Base-by-base conservation (phyloP, 2,797 vertebrate species). In the Melanotaenia parkinsoni region DNA sequence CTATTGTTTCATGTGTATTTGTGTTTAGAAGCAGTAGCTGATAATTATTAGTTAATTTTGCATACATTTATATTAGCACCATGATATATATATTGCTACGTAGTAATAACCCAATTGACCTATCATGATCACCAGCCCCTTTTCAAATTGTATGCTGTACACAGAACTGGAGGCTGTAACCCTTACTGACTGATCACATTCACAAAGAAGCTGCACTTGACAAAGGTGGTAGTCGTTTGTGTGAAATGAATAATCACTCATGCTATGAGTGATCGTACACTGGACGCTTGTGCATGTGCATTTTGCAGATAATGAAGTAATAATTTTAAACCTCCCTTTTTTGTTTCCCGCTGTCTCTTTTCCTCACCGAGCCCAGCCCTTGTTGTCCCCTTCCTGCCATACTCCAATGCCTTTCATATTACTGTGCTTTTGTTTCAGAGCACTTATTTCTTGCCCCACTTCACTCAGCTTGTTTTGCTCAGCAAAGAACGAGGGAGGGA, bases 241-340 rank as follows among this genome's bases (percentile, higher is more conserved):
- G 79, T 89, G 87, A 90, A 90, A 92, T 91, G 85, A 93, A 85
- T 89, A 93, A 84, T 91, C 85, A 78, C 89, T 92, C 83, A 79
- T 83, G 85, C 86, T 80, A 59, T 80, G 82, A 84, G 64, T 80
- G 80, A 89, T 88, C 71, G 67, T 83, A 72, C n/a, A 22, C 68
- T 58, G 50, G 11, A 59, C 70, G 77, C 24, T 9, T 20, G 9
- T 69, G 58, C 58, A 33, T 37, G 69, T 64, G 68, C 67, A 67
- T 60, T 63, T 64, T 64, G 85, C 75, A 88, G 87, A 89, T 92
- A 90, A 90, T 88, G 80, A 91, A 87, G 77, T 92, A 88, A 93
- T 93, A 67, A 89, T 92, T 89, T 83, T 73, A 71, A 58, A 67
- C 51, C 80, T 65, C 38, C 57, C 54, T 60, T 24, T 67, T 79